Evolutionary conservation across 2,113 vertebrate genomes (phyloP).

Genomic region (Eublepharis macularius): DNA sequence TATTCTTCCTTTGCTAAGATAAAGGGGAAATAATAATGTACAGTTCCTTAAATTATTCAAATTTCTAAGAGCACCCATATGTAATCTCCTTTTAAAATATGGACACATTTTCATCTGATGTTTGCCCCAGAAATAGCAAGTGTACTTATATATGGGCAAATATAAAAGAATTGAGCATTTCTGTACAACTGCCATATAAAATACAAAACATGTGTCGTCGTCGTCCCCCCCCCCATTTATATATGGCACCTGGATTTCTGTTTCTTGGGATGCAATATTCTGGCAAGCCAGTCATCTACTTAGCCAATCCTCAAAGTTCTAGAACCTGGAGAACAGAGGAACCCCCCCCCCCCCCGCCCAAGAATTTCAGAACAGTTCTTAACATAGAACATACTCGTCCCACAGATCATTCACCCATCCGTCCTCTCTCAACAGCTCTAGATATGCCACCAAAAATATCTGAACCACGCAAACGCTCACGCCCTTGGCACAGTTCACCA

Average conservation of each 20-base stretch:
- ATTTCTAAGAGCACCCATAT: background rate
- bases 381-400: background rate
- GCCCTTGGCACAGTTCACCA: background rate
- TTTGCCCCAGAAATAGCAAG: background rate
- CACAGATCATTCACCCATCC: background rate
- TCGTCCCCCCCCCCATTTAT: too few species aligned
- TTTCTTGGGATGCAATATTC: background rate
- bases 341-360: background rate
- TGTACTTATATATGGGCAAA: background rate
- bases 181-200: background rate
- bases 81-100: background rate
- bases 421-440: background rate
- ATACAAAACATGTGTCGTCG: rapidly evolving
- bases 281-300: background rate
- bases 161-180: background rate
- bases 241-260: background rate
- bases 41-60: background rate
- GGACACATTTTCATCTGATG: background rate
- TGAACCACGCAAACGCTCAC: background rate
- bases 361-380: background rate
- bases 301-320: background rate
- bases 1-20: background rate
- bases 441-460: background rate
- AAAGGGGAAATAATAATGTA: background rate
- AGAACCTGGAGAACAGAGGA: background rate